Evolutionary conservation across 2,888 invertebrate genomes (phyloP).

Genomic region (Lamellibrachia columna): DNA sequence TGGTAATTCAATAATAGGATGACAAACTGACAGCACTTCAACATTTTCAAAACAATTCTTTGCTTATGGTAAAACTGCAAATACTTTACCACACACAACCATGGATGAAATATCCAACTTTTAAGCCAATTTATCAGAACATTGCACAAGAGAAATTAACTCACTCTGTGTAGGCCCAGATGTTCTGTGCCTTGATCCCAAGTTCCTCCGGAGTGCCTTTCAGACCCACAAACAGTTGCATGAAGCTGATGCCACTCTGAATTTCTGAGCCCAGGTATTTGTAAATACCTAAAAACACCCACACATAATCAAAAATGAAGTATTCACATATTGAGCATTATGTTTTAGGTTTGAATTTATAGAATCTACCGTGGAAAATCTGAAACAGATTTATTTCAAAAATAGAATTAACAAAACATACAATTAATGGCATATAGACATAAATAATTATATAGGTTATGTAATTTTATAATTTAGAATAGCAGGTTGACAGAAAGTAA

Average conservation of each 20-base stretch:
- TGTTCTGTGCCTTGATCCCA: constrained; percentile 54
- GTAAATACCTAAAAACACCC: constrained; percentile 48
- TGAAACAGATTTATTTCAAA: neutral
- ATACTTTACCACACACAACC: too few species aligned
- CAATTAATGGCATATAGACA: too few species aligned
- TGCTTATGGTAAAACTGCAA: too few species aligned
- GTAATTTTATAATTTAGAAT: too few species aligned
- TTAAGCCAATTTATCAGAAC: too few species aligned
- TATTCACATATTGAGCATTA: neutral
- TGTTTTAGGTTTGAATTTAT: neutral
- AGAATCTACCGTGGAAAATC: neutral
- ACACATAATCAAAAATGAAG: neutral
- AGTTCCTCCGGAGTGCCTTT: constrained; percentile 55
- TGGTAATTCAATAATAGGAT: too few species aligned
- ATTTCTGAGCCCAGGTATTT: constrained; percentile 38
- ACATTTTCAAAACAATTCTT: too few species aligned
- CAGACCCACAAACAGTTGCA: constrained; percentile 61
- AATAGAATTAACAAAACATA: neutral
- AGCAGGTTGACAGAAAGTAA: too few species aligned
- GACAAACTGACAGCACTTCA: too few species aligned
- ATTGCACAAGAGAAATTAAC: constrained; percentile 24
- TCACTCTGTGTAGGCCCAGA: constrained; percentile 58
- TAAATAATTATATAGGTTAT: too few species aligned
- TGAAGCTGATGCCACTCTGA: constrained; percentile 51
- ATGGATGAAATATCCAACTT: neutral